These are phyloP conservation scores for Peromyscus polionotus DNA, from an alignment of 2,113 vertebrate species.

Conservation along the genomic window DNA sequence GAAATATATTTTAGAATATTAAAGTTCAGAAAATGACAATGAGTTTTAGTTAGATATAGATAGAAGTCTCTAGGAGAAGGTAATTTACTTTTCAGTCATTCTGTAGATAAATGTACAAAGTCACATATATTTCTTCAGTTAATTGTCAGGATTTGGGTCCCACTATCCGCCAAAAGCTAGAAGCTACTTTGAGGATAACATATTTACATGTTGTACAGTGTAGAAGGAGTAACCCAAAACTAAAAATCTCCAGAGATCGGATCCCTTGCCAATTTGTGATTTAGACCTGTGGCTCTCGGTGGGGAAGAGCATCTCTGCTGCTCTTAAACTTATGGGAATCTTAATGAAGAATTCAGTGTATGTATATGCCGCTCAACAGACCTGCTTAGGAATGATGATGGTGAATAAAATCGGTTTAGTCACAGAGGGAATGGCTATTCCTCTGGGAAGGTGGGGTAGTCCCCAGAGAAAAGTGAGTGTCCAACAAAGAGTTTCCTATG, in stretches of 20 bases:
- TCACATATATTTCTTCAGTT: not conserved
- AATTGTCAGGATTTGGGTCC: not conserved
- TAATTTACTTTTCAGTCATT: conserved; percentile 32
- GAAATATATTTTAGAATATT: conserved; percentile 42
- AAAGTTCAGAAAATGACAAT: conserved; percentile 24
- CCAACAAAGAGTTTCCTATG: not conserved
- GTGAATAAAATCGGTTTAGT: not conserved
- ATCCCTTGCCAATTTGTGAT: not conserved
- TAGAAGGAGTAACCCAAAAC: not conserved
- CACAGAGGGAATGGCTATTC: not conserved
- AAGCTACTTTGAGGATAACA: not conserved
- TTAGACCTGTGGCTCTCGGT: not conserved
- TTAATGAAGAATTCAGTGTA: not conserved
- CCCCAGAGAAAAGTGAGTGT: not conserved
- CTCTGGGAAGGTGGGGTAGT: not conserved
- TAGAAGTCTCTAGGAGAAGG: conserved; percentile 39
- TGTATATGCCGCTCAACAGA: not conserved
- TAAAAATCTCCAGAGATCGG: conserved; percentile 30
- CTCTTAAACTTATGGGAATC: conserved; percentile 13
- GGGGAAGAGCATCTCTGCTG: not conserved
- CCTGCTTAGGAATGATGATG: not conserved
- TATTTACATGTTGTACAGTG: not conserved
- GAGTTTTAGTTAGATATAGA: conserved; percentile 36
- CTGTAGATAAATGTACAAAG: conserved; percentile 47
- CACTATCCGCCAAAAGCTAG: not conserved